These are phyloP conservation scores for Lepidocyrtinus sp. DNA, from an alignment of 2,888 invertebrate genomes.

Conservation along the genomic window DNA sequence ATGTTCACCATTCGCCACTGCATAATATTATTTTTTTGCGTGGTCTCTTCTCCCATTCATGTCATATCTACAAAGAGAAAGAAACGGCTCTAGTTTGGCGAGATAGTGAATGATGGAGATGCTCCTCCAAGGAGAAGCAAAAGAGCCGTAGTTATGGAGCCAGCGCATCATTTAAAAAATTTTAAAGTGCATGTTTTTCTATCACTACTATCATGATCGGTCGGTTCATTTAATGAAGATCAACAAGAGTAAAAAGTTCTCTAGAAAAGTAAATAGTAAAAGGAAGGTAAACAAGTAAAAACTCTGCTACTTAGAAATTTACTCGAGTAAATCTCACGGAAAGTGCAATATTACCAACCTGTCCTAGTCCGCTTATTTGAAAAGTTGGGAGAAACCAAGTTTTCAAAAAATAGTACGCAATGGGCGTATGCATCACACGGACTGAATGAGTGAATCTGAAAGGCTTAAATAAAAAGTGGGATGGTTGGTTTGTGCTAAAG, in stretches of 20 bases:
- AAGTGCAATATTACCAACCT: neutral
- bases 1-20: neutral
- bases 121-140: neutral
- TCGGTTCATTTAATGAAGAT: neutral
- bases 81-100: neutral
- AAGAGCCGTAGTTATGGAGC: no score
- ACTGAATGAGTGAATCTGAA: neutral
- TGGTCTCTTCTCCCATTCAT: neutral
- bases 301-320: slow-evolving; percentile 32
- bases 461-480: neutral
- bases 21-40: neutral
- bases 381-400: no score
- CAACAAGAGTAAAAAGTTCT: neutral
- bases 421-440: neutral
- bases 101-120: neutral
- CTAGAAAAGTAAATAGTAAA: slow-evolving; percentile 29
- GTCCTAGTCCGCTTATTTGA: no score
- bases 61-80: neutral
- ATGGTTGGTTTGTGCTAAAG: no score
- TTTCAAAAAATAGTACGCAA: neutral
- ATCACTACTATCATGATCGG: no score
- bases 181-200: neutral
- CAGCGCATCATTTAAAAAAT: no score
- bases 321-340: slow-evolving; percentile 31
- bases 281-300: slow-evolving; percentile 3